phyloP scores from a whole-genome alignment of 2,113 vertebrate genomes.

The Cisticola juncidis region DNA sequence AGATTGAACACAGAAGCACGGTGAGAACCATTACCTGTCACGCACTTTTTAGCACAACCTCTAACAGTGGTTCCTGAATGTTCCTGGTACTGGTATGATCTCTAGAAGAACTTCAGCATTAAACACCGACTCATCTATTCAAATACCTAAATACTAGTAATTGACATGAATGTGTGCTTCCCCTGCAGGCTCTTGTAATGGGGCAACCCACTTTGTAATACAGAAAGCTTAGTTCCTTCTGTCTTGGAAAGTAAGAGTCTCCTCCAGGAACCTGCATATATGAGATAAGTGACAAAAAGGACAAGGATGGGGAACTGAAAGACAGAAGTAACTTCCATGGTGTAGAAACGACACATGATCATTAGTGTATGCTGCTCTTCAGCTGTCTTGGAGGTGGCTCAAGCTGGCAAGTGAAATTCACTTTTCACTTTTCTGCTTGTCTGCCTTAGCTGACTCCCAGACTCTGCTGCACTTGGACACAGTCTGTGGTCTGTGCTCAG shows the following conservation, averaged over 20 bases:
- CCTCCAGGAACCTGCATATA: not conserved
- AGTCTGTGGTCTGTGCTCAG: not conserved
- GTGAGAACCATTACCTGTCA: constrained; percentile 73
- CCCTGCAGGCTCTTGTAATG: not conserved
- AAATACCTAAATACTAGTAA: not conserved
- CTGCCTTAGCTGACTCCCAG: not conserved
- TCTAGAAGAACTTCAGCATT: not conserved
- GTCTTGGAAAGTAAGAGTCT: not conserved
- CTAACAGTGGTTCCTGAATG: not conserved
- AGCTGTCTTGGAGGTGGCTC: not conserved
- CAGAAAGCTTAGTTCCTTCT: not conserved
- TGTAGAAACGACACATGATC: not conserved
- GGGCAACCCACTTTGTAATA: not conserved
- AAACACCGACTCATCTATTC: not conserved
- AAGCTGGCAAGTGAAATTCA: not conserved
- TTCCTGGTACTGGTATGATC: not conserved
- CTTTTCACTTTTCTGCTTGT: not conserved
- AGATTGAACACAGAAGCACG: constrained; percentile 93
- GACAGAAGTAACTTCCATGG: not conserved
- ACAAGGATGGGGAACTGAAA: not conserved
- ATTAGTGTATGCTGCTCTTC: not conserved
- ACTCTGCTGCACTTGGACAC: not conserved
- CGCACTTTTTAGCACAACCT: not conserved
- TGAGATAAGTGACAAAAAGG: not conserved
- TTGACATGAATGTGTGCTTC: not conserved